phyloP scores from a whole-genome alignment of 2,113 vertebrate species.

The Ornithorhynchus anatinus region DNA sequence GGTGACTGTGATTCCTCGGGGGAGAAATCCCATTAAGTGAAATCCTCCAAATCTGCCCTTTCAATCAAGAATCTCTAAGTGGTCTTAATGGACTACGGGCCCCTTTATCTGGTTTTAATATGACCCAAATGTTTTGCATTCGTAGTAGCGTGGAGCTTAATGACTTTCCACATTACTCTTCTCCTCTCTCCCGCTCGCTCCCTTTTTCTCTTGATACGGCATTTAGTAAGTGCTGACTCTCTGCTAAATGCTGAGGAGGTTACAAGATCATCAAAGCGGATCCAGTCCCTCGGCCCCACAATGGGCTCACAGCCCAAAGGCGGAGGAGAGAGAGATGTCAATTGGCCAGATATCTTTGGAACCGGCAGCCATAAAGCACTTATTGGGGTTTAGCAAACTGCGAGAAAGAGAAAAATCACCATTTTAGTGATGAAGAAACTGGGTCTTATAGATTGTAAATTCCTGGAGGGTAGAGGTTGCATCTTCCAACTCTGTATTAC shows the following conservation, averaged over 20 bases:
- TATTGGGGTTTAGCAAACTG: slow-evolving; percentile 22
- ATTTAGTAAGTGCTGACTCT: too few relatives aligned
- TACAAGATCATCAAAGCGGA: too few relatives aligned
- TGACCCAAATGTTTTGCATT: slow-evolving; percentile 24
- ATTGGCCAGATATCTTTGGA: neutral
- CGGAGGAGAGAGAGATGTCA: neutral
- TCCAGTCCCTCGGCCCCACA: too few relatives aligned
- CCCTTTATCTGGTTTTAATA: slow-evolving; percentile 12
- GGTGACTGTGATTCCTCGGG: neutral
- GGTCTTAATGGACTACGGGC: neutral
- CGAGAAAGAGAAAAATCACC: slow-evolving; percentile 35
- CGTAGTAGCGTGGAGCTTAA: slow-evolving; percentile 8
- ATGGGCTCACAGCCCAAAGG: too few relatives aligned
- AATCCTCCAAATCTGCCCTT: neutral
- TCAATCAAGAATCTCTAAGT: neutral
- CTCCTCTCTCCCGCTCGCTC: too few relatives aligned
- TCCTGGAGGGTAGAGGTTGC: too few relatives aligned
- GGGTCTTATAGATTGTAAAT: slow-evolving; percentile 41
- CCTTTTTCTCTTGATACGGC: too few relatives aligned
- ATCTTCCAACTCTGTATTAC: too few relatives aligned
- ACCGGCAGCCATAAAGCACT: neutral
- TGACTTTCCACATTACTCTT: neutral
- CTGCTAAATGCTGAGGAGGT: too few relatives aligned
- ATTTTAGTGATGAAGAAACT: slow-evolving; percentile 2
- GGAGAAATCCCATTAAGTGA: neutral